A percentile compares a stretch with the other conserved stretches of the same genome.
Evolutionary conservation across 2,113 vertebrate genomes (phyloP).

Genomic region (cattle (Bos taurus)): DNA sequence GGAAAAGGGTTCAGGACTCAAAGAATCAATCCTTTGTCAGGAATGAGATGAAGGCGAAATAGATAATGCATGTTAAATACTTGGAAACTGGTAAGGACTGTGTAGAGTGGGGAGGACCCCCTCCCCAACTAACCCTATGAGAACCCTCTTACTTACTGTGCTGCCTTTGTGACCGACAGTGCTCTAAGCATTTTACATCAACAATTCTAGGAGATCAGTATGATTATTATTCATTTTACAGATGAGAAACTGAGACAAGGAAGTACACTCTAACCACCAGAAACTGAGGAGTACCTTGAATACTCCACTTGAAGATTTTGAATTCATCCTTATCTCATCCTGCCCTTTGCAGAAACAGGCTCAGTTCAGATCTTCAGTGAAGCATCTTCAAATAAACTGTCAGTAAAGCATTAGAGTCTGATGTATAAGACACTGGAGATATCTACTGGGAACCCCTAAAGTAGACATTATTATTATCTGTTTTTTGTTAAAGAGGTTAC

Average conservation of each 20-base stretch:
- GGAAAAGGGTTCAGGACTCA: background rate
- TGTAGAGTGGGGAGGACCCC: background rate
- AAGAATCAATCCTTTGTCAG: background rate
- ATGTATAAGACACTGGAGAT: background rate
- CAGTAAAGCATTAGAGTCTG: background rate
- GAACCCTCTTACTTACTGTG: background rate
- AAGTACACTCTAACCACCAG: background rate
- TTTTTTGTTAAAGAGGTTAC: background rate
- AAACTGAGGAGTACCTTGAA: background rate
- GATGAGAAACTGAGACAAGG: background rate
- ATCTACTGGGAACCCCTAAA: background rate
- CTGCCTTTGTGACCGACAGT: background rate
- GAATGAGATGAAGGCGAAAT: background rate
- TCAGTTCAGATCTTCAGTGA: background rate
- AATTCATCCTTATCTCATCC: background rate
- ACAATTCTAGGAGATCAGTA: background rate
- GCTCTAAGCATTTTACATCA: background rate
- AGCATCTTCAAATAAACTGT: background rate
- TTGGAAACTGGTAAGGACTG: background rate
- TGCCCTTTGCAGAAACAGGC: background rate
- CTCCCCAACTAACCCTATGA: fast-evolving
- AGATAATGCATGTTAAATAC: background rate
- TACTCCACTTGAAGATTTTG: background rate
- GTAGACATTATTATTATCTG: background rate
- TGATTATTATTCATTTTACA: background rate